Conservation (phyloP, 92 coral and sea anemone genomes). For the Phymanthus crucifer region DNA sequence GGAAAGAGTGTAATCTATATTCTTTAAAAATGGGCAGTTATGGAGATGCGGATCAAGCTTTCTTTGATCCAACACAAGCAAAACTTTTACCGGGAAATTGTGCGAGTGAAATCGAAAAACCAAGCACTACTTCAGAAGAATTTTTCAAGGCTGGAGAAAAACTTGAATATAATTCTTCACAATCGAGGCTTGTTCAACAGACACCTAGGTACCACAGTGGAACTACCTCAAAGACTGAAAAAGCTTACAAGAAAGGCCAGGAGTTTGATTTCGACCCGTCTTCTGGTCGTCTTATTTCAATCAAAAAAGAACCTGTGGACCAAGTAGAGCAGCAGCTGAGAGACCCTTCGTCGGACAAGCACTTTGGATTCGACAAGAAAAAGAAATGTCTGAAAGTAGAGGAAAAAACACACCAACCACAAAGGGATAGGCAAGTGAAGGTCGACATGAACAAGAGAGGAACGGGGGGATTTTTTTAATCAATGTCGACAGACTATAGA, state of each 20-base stretch:
- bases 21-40: background rate
- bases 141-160: background rate
- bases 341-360: background rate
- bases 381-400: background rate
- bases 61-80: background rate
- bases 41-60: background rate
- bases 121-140: background rate
- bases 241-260: background rate
- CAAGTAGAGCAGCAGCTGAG: background rate
- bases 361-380: background rate
- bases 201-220: background rate
- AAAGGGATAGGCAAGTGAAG: conserved; percentile 37
- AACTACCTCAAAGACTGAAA: background rate
- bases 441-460: conserved; percentile 63
- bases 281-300: conserved; percentile 64
- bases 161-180: background rate
- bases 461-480: conserved; percentile 55
- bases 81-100: background rate
- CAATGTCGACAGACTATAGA: too few relatives aligned
- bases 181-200: background rate
- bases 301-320: conserved; percentile 1
- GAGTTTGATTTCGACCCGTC: conserved; percentile 54
- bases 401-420: background rate
- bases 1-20: too few relatives aligned
- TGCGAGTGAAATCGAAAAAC: background rate